Evolutionary conservation across 64 coral and sea anemone species (phyloP), one percentile per base, ranked within the genome.

Genomic region (Dendrophyllia cribrosa): DNA sequence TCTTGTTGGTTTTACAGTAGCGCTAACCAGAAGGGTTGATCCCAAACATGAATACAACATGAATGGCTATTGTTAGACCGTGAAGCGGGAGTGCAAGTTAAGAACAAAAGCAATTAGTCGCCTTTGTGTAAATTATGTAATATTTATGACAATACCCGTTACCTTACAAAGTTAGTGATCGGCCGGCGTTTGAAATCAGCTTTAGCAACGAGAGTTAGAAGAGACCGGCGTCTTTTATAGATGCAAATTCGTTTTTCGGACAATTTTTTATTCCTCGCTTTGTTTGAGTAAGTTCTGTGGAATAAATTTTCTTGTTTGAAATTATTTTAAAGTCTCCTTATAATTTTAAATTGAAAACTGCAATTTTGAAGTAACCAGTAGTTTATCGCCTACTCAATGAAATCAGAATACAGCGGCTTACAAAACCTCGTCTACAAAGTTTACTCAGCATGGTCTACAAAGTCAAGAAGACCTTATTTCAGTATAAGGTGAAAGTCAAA

Each of bases 31-130:
- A 49, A 44, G 45, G 80, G 80, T 63, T 84, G 62, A 13, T 84
- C 60, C 17, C 80, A 50, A 44, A 21, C 53, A 17, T 67, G 46
- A 84, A 84, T 66, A 84, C 80, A 84, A 65, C 61, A 84, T 67
- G 61, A 84, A 66, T 84, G 46, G n/a, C 80, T 84, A 84, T 84
- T 84, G 80, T 84, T 67, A 7, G 61, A 22, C 60, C 80, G 20
- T 84, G 43, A 51, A 65, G 62, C 17, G 46, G 44, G 50, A 21
- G 7, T 49, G 60, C 61, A 1, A 51, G 7, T 67, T 48, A 84
- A 66, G 43, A 84, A 84, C 80, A 84, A 84, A 67, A 50, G 60
- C 62, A 68, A 68, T 84, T 84, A 84, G 80, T 68, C 62, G 45
- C 61, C 46, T 67, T 51, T 84, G 80, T 84, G 60, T 12, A 6